Evolutionary conservation across 2,888 invertebrate genomes (phyloP).

Genomic region (Drosophila sordidula): DNA sequence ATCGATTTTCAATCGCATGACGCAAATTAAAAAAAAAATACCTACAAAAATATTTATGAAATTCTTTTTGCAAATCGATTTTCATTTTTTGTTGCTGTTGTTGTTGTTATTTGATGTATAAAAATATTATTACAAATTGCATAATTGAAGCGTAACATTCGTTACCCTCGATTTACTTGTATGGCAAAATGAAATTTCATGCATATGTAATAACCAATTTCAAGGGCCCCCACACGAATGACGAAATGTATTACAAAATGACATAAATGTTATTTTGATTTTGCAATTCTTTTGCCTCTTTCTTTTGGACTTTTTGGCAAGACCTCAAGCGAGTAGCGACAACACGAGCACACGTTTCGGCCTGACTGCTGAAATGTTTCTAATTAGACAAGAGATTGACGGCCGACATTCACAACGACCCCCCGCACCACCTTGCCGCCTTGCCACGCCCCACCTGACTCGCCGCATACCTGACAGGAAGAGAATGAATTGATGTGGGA

Average conservation of each 20-base stretch:
- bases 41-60: constrained; percentile 6
- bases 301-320: constrained; percentile 45
- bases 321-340: constrained; percentile 27
- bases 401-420: constrained; percentile 42
- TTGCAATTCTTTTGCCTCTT: constrained; percentile 2
- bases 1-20: constrained; percentile 57
- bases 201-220: constrained; percentile 26
- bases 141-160: constrained; percentile 40
- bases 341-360: constrained; percentile 34
- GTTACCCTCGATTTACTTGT: constrained; percentile 41
- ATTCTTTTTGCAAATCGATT: background rate
- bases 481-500: constrained; percentile 5
- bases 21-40: constrained; percentile 37
- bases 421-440: background rate
- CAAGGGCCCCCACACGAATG: constrained; percentile 31
- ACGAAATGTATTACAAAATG: constrained; percentile 39
- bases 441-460: too few species aligned
- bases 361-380: constrained; percentile 52
- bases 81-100: background rate
- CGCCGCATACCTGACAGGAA: background rate
- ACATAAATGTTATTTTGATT: constrained; percentile 33
- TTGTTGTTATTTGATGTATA: background rate
- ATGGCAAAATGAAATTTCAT: constrained; percentile 19
- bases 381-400: constrained; percentile 71
- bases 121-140: constrained; percentile 25